These are phyloP conservation scores for Tetranychus piercei DNA, from an alignment of 2,888 invertebrate species.

Conservation along the genomic window DNA sequence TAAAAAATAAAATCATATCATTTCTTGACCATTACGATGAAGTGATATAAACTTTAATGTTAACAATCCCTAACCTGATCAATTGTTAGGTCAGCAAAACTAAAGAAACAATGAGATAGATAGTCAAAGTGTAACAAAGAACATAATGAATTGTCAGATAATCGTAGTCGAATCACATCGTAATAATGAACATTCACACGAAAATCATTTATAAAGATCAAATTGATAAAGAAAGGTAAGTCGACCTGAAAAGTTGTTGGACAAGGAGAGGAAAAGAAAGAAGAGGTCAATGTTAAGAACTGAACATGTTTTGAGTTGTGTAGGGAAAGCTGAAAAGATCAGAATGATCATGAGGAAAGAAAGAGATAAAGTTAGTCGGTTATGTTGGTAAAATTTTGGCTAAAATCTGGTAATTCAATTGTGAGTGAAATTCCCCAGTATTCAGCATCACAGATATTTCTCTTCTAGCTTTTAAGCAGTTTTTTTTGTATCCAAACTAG, in stretches of 20 bases:
- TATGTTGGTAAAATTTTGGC: not conserved
- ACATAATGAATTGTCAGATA: no score
- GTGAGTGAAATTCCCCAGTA: not conserved
- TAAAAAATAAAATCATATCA: no score
- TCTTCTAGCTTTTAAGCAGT: no score
- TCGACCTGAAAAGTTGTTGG: not conserved
- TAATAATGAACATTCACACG: no score
- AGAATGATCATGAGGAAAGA: not conserved
- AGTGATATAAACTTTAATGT: no score
- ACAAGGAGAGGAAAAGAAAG: not conserved
- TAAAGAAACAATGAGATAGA: no score
- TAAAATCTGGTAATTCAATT: not conserved
- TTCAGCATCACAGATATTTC: not conserved
- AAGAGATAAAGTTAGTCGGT: not conserved
- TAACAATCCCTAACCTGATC: no score
- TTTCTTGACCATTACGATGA: no score
- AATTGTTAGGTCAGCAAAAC: no score
- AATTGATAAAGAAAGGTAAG: not conserved
- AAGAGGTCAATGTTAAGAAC: not conserved
- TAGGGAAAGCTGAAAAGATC: not conserved
- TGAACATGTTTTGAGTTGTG: not conserved
- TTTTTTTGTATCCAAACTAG: not conserved
- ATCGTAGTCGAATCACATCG: no score
- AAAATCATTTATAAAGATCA: no score
- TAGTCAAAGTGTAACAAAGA: no score